phyloP scores from a whole-genome alignment of 1,140 invertebrate species.

The Panagrolaimus sp. region DNA sequence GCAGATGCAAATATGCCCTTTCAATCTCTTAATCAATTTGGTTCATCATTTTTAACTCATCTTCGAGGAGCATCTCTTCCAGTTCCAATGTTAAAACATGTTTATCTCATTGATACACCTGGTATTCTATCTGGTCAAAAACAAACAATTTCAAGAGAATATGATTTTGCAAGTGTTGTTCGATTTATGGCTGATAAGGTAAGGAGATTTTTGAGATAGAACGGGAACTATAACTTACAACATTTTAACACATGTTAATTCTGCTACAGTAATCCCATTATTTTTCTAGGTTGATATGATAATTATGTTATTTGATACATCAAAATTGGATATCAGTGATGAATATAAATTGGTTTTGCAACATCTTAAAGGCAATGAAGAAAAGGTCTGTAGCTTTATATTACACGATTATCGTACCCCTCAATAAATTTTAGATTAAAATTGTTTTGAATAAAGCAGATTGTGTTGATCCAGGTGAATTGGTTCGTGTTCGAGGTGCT shows the following conservation, averaged over 20 bases:
- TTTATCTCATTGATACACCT: conserved; percentile 60
- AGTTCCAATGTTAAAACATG: conserved; percentile 64
- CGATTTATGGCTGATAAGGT: conserved; percentile 60
- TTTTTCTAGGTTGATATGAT: conserved; percentile 59
- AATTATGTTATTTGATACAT: conserved; percentile 62
- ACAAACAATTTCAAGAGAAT: conserved; percentile 60
- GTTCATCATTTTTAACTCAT: conserved; percentile 42
- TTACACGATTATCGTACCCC: background rate
- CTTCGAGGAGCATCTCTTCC: conserved; percentile 28
- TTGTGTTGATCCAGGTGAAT: conserved; percentile 24
- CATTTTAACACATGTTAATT: too few relatives aligned
- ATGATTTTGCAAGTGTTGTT: conserved; percentile 61
- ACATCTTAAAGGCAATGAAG: conserved; percentile 54
- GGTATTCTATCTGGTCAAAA: conserved; percentile 64
- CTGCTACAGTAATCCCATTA: too few relatives aligned
- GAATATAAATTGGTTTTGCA: conserved; percentile 61
- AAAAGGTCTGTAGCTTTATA: conserved; percentile 29
- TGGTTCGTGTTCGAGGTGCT: conserved; percentile 61
- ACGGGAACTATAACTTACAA: too few relatives aligned
- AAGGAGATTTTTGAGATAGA: too few relatives aligned
- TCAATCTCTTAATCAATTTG: conserved; percentile 25
- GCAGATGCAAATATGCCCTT: background rate
- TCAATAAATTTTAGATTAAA: conserved; percentile 10
- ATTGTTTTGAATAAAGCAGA: conserved; percentile 37
- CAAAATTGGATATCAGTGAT: conserved; percentile 63